A percentile compares a stretch with the other conserved stretches of the same genome.
These are phyloP conservation scores for Gobionotothen gibberifrons DNA, from an alignment of 2,797 vertebrate genomes.

Conservation along the genomic window DNA sequence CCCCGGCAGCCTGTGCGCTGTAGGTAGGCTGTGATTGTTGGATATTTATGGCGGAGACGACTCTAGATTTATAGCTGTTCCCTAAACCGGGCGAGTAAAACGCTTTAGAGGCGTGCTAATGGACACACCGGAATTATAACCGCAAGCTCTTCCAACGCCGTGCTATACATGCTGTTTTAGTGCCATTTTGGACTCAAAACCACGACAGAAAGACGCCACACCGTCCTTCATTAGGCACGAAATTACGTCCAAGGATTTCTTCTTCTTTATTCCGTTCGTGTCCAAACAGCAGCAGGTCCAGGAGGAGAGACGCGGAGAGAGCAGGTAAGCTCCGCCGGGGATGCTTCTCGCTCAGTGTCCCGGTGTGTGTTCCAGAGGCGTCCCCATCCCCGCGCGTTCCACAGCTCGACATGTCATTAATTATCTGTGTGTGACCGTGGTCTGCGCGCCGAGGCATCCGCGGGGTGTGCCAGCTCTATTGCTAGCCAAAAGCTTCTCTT, in stretches of 20 bases:
- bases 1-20: constrained; percentile 49
- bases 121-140: neutral
- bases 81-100: constrained; percentile 31
- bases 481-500: constrained; percentile 50
- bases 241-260: constrained; percentile 39
- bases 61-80: constrained; percentile 53
- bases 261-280: constrained; percentile 29
- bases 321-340: constrained; percentile 84
- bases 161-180: neutral
- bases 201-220: neutral
- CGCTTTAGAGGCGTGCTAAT: constrained; percentile 12
- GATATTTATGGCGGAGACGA: constrained; percentile 57
- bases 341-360: constrained; percentile 67
- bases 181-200: constrained; percentile 9
- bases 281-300: constrained; percentile 39
- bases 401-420: constrained; percentile 79
- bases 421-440: constrained; percentile 84
- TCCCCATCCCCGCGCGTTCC: constrained; percentile 65
- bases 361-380: constrained; percentile 61
- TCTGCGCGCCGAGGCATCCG: constrained; percentile 66
- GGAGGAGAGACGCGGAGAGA: constrained; percentile 47
- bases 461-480: constrained; percentile 70
- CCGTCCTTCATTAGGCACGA: constrained; percentile 53
- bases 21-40: constrained; percentile 34
- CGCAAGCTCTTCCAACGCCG: neutral